Conservation (phyloP, 1,140 invertebrate species). For the Sitophilus oryzae region DNA sequence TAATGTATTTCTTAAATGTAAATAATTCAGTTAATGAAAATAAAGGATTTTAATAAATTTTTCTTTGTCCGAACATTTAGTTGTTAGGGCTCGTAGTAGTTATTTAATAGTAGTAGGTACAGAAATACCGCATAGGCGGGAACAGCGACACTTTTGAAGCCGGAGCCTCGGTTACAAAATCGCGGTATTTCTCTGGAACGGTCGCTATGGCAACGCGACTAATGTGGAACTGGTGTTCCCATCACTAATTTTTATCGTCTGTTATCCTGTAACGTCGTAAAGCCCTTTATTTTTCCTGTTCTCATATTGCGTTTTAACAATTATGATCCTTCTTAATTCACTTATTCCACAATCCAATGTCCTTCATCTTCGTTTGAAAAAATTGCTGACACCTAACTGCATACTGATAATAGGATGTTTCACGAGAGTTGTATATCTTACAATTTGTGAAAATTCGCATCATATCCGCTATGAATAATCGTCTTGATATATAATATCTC, state of each 20-base stretch:
- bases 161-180: too few species aligned
- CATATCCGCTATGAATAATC: constrained; percentile 93
- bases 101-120: too few species aligned
- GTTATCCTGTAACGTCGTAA: constrained; percentile 37
- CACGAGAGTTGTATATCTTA: constrained; percentile 85
- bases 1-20: too few species aligned
- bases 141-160: too few species aligned
- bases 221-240: too few species aligned
- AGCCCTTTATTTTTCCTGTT: constrained; percentile 31
- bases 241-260: constrained; percentile 39
- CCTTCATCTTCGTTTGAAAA: constrained; percentile 90
- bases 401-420: constrained; percentile 89
- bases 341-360: constrained; percentile 75
- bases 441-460: constrained; percentile 93
- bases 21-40: too few species aligned
- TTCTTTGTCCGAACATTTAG: too few species aligned
- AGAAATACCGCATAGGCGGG: too few species aligned
- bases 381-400: constrained; percentile 91
- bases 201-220: too few species aligned
- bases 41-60: too few species aligned
- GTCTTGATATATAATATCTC: constrained; percentile 80
- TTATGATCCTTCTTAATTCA: constrained; percentile 35
- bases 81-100: too few species aligned
- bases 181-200: too few species aligned
- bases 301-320: neutral